A percentile compares a stretch with the other conserved stretches of the same genome.
These are phyloP conservation scores for Ceratina calcarata DNA, from an alignment of 1,140 invertebrate genomes.

Conservation along the genomic window DNA sequence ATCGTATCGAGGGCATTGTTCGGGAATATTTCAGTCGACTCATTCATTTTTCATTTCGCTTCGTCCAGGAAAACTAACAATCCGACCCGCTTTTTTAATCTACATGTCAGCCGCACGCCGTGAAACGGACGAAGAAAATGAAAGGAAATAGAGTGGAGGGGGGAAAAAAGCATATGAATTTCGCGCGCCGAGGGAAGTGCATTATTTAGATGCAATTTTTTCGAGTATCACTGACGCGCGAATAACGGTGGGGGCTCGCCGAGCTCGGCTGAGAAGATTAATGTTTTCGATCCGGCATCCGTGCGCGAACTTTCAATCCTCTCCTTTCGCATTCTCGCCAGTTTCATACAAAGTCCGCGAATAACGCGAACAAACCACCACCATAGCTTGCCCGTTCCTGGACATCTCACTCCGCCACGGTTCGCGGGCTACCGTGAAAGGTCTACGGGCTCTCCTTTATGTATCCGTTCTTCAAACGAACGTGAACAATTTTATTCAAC, in stretches of 20 bases:
- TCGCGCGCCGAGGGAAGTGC: slow-evolving; percentile 3
- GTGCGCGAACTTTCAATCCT: slow-evolving; percentile 34
- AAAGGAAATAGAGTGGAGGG: not conserved
- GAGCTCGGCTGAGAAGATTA: slow-evolving; percentile 35
- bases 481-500: not conserved
- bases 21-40: not conserved
- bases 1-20: not conserved
- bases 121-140: not conserved
- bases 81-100: slow-evolving; percentile 16
- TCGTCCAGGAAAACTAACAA: not conserved
- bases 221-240: slow-evolving; percentile 25
- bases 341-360: slow-evolving; percentile 5
- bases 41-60: not conserved
- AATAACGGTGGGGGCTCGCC: not conserved
- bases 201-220: slow-evolving; percentile 57
- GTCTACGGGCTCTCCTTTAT: not conserved
- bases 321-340: not conserved
- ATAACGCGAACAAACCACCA: slow-evolving; percentile 26
- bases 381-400: not conserved
- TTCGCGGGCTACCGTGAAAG: not conserved
- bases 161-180: slow-evolving; percentile 16
- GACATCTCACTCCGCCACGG: not conserved
- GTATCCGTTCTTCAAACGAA: not conserved
- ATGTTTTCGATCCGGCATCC: slow-evolving; percentile 32
- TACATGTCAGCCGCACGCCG: not conserved